These are phyloP conservation scores for Euthynnus affinis DNA, from an alignment of 2,797 vertebrate genomes.

Conservation along the genomic window DNA sequence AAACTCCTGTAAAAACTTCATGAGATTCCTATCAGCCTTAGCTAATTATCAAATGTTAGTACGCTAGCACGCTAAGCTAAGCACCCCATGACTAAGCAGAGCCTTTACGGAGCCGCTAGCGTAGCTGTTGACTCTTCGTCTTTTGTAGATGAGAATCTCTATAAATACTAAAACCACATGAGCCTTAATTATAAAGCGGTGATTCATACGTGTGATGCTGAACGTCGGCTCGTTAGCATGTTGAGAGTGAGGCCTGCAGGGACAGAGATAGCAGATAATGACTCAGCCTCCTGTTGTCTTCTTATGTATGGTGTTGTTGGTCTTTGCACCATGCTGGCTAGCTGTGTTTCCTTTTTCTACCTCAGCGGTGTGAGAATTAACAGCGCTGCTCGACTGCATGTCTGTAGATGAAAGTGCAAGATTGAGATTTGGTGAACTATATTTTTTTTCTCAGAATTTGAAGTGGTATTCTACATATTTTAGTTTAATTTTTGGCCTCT, in stretches of 20 bases:
- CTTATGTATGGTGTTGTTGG: background rate
- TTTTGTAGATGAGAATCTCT: too few species aligned
- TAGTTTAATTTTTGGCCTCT: background rate
- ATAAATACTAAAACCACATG: background rate
- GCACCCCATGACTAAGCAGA: too few species aligned
- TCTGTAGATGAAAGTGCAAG: background rate
- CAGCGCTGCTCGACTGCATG: background rate
- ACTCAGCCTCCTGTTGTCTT: background rate
- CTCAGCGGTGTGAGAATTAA: background rate
- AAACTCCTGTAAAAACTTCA: too few species aligned
- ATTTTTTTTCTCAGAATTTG: background rate
- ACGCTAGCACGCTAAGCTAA: too few species aligned
- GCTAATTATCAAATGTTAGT: too few species aligned
- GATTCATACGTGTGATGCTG: background rate
- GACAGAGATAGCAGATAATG: background rate
- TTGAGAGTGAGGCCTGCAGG: background rate
- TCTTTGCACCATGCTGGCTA: background rate
- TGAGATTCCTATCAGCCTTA: too few species aligned
- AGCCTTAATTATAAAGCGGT: background rate
- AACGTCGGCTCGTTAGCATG: background rate
- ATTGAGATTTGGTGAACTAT: background rate
- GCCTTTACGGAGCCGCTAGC: too few species aligned
- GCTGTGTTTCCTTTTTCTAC: too few species aligned
- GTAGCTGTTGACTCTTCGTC: too few species aligned
- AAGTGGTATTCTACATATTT: background rate